phyloP scores from a whole-genome alignment of 2,113 vertebrate species.

The Apus apus region DNA sequence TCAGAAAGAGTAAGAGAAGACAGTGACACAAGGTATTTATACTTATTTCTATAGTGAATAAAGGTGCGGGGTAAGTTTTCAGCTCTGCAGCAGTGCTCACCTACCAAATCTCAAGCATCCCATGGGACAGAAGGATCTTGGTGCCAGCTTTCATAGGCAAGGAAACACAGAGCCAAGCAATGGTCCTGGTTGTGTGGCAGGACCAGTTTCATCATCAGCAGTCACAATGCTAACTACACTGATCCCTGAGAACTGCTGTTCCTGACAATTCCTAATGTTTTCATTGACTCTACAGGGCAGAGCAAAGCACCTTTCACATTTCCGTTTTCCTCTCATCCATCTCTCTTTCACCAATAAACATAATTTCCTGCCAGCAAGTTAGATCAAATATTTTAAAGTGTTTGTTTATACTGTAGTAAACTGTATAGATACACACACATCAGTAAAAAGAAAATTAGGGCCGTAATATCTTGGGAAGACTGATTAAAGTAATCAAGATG shows the following conservation, averaged over 20 bases:
- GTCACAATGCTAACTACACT: not conserved
- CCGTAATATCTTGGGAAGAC: not conserved
- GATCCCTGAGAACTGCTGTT: not conserved
- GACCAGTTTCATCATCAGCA: not conserved
- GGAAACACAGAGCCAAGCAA: not conserved
- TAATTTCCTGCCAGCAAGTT: not conserved
- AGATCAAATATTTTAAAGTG: not conserved
- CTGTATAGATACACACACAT: too few species aligned
- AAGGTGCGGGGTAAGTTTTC: not conserved
- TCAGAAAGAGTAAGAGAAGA: not conserved
- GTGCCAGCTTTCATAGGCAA: not conserved
- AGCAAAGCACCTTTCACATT: not conserved
- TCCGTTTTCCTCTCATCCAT: not conserved
- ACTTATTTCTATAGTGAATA: not conserved
- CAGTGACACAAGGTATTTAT: not conserved
- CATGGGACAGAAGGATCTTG: not conserved
- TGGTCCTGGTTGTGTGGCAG: not conserved
- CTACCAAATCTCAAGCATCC: not conserved
- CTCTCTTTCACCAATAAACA: not conserved
- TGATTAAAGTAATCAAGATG: not conserved
- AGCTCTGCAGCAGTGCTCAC: not conserved
- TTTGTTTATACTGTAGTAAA: not conserved
- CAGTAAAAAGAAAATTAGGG: not conserved
- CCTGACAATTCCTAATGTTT: not conserved
- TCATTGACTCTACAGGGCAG: not conserved